These are phyloP conservation scores for Cyanoliseus patagonus DNA, from an alignment of 2,113 vertebrate species.

Conservation along the genomic window DNA sequence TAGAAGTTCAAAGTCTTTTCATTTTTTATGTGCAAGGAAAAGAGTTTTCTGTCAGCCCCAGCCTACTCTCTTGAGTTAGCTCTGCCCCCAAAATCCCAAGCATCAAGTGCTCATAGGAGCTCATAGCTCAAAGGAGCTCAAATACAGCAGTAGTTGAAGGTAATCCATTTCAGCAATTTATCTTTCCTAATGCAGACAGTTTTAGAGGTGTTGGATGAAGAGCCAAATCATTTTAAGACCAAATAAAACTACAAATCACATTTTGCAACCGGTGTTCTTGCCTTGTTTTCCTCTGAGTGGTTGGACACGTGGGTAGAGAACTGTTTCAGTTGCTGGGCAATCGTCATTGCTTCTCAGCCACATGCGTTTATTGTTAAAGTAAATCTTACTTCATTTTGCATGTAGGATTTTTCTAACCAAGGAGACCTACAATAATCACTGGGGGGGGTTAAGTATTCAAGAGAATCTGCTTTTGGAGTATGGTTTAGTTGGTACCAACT, in stretches of 20 bases:
- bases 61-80: neutral
- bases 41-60: neutral
- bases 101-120: neutral
- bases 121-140: neutral
- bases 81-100: neutral
- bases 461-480: neutral
- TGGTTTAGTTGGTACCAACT: neutral
- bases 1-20: neutral
- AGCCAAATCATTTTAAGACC: neutral
- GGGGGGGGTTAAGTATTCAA: neutral
- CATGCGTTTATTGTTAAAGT: neutral
- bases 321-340: neutral
- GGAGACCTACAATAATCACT: neutral
- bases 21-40: neutral
- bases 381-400: neutral
- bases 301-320: neutral
- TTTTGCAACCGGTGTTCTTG: neutral
- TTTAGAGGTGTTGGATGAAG: neutral
- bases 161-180: neutral
- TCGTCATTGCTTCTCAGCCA: neutral
- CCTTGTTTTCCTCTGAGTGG: neutral
- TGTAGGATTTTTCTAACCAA: neutral
- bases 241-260: neutral
- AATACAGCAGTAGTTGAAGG: neutral
- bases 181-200: neutral